Conservation (phyloP, 2,113 vertebrate genomes). For the Oryzias javanicus region DNA sequence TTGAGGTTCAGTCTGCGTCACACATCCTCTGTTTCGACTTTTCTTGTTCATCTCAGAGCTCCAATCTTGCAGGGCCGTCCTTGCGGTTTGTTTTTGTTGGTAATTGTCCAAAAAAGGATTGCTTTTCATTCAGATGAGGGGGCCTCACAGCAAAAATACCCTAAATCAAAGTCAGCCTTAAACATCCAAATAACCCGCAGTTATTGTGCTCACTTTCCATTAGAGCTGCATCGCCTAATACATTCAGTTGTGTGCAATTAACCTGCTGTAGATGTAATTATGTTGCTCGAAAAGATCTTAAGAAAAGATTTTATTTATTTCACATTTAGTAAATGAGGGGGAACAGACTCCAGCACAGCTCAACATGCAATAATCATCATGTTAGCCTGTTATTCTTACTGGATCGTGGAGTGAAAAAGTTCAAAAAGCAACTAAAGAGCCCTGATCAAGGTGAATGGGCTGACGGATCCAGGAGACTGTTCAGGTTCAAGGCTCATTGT, state of each 20-base stretch:
- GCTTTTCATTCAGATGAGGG: constrained; percentile 37
- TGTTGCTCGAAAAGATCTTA: constrained; percentile 33
- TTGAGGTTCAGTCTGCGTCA: constrained; percentile 4
- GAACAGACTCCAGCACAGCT: constrained; percentile 29
- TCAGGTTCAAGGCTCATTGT: constrained; percentile 39
- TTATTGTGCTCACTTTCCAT: constrained; percentile 64
- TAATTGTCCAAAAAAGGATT: constrained; percentile 53
- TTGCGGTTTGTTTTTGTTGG: constrained; percentile 52
- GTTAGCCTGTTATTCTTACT: constrained; percentile 50
- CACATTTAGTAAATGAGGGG: constrained; percentile 45
- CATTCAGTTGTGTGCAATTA: constrained; percentile 28
- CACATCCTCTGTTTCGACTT: constrained; percentile 19
- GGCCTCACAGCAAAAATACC: constrained; percentile 52
- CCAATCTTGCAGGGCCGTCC: constrained; percentile 28
- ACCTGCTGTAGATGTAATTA: constrained; percentile 19
- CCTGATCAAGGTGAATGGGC: constrained; percentile 25
- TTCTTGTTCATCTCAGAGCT: constrained; percentile 45
- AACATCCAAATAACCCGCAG: constrained; percentile 35
- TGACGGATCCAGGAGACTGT: constrained; percentile 39
- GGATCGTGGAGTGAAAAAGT: constrained; percentile 32
- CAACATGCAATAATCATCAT: constrained; percentile 38
- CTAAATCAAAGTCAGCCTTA: constrained; percentile 41
- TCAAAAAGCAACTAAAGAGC: constrained; percentile 30
- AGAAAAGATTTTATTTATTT: constrained; percentile 44
- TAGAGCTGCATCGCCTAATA: constrained; percentile 48